phyloP scores from a whole-genome alignment of 2,888 invertebrate species.

The Branchellion lobata region DNA sequence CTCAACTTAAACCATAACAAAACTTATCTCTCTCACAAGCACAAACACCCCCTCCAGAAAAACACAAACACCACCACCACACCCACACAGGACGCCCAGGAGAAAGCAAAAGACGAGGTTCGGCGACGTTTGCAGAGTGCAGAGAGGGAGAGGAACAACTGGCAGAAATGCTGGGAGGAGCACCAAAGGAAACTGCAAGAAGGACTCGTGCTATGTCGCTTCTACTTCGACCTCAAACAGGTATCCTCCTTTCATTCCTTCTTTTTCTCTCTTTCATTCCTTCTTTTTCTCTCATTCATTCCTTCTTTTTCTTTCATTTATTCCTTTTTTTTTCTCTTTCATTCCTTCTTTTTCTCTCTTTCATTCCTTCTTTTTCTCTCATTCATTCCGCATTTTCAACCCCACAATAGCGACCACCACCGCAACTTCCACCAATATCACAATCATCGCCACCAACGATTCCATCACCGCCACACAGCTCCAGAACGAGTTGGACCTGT shows the following conservation, averaged over 20 bases:
- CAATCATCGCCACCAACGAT: no score
- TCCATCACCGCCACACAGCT: slow-evolving; percentile 70
- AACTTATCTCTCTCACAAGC: no score
- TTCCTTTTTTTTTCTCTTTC: no score
- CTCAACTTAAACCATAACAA: no score
- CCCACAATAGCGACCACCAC: no score
- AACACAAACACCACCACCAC: no score
- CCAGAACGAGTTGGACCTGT: slow-evolving; percentile 72
- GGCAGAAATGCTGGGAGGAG: slow-evolving; percentile 70
- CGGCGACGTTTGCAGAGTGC: slow-evolving; percentile 70
- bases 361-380: no score
- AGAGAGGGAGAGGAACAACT: slow-evolving; percentile 68
- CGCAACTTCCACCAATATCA: no score
- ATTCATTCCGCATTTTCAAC: no score
- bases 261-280: not conserved
- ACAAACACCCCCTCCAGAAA: no score
- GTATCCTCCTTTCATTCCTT: slow-evolving; percentile 51
- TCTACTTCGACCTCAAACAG: slow-evolving; percentile 70
- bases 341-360: not conserved
- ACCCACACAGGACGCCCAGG: slow-evolving; percentile 71
- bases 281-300: not conserved
- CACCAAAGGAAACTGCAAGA: slow-evolving; percentile 69
- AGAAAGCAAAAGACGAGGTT: slow-evolving; percentile 71
- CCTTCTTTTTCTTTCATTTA: no score
- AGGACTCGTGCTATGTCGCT: slow-evolving; percentile 69